Evolutionary conservation across 2,113 vertebrate species (phyloP), one percentile per base, ranked within the genome.

Genomic region (Okapia johnstoni): DNA sequence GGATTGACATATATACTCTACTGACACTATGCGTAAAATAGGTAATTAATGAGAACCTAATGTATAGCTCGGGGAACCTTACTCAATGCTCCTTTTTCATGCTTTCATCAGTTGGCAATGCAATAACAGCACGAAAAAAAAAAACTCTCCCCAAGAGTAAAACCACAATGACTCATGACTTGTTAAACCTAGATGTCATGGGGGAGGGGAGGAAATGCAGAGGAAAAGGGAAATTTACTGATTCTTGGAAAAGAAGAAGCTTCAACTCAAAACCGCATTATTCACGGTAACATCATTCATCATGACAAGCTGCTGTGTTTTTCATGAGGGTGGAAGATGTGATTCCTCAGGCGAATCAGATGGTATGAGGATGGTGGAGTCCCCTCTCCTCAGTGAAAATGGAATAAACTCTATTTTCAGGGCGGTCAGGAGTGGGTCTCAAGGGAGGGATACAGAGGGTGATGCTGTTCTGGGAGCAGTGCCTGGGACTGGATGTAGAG

Each of bases 141-240:
- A 46, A 96, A 97, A 70, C 79, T 96, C 77, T 97, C 88, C 94
- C 86, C 88, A 60, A 60, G 80, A 91, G 96, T 93, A 94, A 96
- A 97, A 97, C 86, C 96, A 86, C 77, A 54, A 85, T 98, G 97
- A 97, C 93, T 96, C 94, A 98, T 96, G 52, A 48, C 87, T 40
- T 52, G 87, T 93, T 97, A 95, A 96, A 89, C 83, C 96, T 85
- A 55, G 73, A 52, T 17, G 3, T 95, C 81, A 77, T 30, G 70
- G 95, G 90, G 85, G 90, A 93, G 93, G 96, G 95, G 43, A 21
- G 60, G 10, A 12, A n/a, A 66, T 1, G 9, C 8, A 40, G 40
- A 19, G 70, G 63, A 63, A 48, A 1, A 55, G 50, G 55, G 83
- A 93, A 54, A 77, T 77, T 58, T 36, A 76, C 92, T 88, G 58